Base-by-base conservation (phyloP, 2,888 invertebrate genomes). In the Ornithoptera priamus region DNA sequence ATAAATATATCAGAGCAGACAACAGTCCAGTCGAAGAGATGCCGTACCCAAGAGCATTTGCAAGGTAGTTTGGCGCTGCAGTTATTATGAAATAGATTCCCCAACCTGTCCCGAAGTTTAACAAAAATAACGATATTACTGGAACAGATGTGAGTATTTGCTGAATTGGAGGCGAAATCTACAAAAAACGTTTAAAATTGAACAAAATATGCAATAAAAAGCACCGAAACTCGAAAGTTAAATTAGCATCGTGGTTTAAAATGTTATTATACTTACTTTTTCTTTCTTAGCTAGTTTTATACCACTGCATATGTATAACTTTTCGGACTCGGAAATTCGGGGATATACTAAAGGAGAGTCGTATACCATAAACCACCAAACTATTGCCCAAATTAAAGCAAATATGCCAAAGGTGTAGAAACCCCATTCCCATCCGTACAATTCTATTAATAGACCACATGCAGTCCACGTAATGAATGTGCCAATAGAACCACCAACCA, bases 71-170 rank as follows among this genome's bases (percentile, higher is more conserved):
- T 36, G 95, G 95, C 36, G 94, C 94, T 10, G 94, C 93, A 1
- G 94, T 95, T 75, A 94, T 90, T 36, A 95, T 86, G 81, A 95
- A 94, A 82, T 94, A 94, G 18, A 95, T 79, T 0, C 95, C 94
- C 93, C 95, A 95, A 69, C 94, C 85, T 77, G 94, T 95, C 30
- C 95, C 95, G 73, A 94, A 95, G 76, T 95, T 95, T 39, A 94
- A 82, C 2, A 94, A 69, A 3, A 90, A 74, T 15, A 95, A 78
- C 0, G 94, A 92, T 89, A 94, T 92, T 80, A 95, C 95, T 2
- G 95, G 95, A 67, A 94, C 62, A 0, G 95, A 95, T 0, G 88
- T 78, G 7, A 93, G 71, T 30, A 95, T 93, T 42, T 86, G 80
- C 67, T 81, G 82, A 68, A 94, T 88, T 1, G 95, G 95, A 0